Evolutionary conservation across 2,797 vertebrate genomes (phyloP).

Genomic region (Trematomus bernacchii): DNA sequence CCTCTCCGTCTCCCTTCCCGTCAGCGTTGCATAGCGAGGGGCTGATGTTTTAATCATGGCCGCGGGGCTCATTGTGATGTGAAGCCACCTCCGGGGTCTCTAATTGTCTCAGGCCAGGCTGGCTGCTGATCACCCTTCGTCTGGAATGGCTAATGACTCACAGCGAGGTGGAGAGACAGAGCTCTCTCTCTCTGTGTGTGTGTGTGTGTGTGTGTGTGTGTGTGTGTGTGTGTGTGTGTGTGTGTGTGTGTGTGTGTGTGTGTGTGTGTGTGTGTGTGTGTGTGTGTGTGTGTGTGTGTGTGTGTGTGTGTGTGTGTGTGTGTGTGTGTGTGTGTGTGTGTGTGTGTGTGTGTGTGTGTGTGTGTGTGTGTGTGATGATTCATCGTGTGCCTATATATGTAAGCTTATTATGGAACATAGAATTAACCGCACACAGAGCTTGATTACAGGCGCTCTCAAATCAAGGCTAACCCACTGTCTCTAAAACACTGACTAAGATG

Average conservation of each 20-base stretch:
- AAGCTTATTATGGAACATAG: constrained; percentile 75
- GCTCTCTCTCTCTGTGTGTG: constrained; percentile 55
- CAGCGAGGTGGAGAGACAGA: constrained; percentile 63
- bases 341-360: constrained; percentile 45
- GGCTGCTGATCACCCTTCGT: constrained; percentile 81
- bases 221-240: constrained; percentile 28
- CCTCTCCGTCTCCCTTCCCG: constrained; percentile 31
- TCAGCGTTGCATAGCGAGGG: constrained; percentile 71
- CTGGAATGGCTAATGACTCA: constrained; percentile 84
- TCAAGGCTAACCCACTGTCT: constrained; percentile 54
- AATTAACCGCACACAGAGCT: constrained; percentile 69
- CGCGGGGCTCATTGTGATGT: constrained; percentile 83
- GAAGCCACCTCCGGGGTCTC: constrained; percentile 81
- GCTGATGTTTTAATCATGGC: constrained; percentile 86
- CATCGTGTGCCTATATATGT: constrained; percentile 59
- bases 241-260: constrained; percentile 2
- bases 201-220: constrained; percentile 6
- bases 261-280: constrained; percentile 8
- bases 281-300: constrained; percentile 20
- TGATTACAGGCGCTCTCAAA: constrained; percentile 66
- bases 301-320: constrained; percentile 3
- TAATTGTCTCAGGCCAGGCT: constrained; percentile 83
- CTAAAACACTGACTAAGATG: background rate
- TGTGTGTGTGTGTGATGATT: constrained; percentile 30
- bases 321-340: constrained; percentile 26